A percentile compares a stretch with the other conserved stretches of the same genome.
Conservation (phyloP, 2,888 invertebrate species). For the Quadriops clusia region DNA sequence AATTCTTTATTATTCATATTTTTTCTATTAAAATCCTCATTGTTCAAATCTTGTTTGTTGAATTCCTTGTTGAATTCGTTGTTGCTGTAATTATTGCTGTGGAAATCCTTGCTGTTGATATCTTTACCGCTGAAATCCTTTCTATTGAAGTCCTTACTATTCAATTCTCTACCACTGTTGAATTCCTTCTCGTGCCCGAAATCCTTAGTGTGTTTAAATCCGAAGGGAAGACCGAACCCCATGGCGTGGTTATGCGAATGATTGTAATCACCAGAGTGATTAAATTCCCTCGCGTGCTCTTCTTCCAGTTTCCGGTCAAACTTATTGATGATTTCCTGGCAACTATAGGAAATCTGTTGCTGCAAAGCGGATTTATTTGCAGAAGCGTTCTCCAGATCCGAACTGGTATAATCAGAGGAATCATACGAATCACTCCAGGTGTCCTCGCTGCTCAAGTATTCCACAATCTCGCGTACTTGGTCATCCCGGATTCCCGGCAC, state of each 20-base stretch:
- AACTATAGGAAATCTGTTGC: slow-evolving; percentile 79
- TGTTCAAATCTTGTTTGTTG: slow-evolving; percentile 25
- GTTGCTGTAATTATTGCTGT: too few relatives aligned
- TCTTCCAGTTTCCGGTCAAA: slow-evolving; percentile 55
- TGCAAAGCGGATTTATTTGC: slow-evolving; percentile 59
- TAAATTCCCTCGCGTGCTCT: slow-evolving; percentile 44
- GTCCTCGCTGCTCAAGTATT: slow-evolving; percentile 84
- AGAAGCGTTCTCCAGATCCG: slow-evolving; percentile 61
- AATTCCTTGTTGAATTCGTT: too few relatives aligned
- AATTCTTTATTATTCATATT: too few relatives aligned
- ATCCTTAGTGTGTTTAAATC: too few relatives aligned
- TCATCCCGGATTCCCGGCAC: slow-evolving; percentile 85
- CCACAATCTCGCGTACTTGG: slow-evolving; percentile 83
- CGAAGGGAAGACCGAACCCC: too few relatives aligned
- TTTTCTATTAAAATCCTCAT: too few relatives aligned
- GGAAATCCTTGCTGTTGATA: too few relatives aligned
- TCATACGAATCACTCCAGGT: slow-evolving; percentile 91
- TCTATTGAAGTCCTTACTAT: too few relatives aligned
- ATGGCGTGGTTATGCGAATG: too few relatives aligned
- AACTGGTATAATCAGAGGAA: slow-evolving; percentile 83
- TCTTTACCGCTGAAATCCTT: too few relatives aligned
- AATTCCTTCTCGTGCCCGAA: slow-evolving; percentile 39
- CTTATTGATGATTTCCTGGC: slow-evolving; percentile 77
- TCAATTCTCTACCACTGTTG: slow-evolving; percentile 31
- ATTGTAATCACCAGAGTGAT: too few relatives aligned